These are phyloP conservation scores for Gandaritis pyraliata DNA, from an alignment of 2,888 invertebrate species.

Conservation along the genomic window DNA sequence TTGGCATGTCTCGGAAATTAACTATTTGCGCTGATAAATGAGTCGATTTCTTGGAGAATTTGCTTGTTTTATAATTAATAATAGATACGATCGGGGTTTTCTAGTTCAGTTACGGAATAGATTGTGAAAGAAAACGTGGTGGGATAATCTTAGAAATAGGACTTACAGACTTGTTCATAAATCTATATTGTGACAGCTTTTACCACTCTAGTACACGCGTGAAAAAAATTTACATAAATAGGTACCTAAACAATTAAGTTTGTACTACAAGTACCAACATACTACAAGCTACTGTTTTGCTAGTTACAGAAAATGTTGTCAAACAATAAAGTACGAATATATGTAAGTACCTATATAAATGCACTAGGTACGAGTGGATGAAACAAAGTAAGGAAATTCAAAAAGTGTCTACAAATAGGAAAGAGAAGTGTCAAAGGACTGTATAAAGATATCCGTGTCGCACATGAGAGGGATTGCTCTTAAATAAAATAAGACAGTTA, in stretches of 20 bases:
- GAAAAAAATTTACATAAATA: too few relatives aligned
- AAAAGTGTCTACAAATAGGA: constrained; percentile 29
- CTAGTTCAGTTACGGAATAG: neutral
- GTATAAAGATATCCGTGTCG: constrained; percentile 67
- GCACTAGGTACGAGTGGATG: neutral
- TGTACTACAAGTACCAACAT: too few relatives aligned
- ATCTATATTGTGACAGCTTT: neutral
- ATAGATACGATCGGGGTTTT: constrained; percentile 5
- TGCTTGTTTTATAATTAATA: constrained; percentile 25
- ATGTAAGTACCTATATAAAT: too few relatives aligned
- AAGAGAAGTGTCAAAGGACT: constrained; percentile 47
- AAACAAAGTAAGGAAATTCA: constrained; percentile 2
- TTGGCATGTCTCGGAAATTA: constrained; percentile 39
- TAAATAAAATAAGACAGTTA: constrained; percentile 76
- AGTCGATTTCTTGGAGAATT: constrained; percentile 15
- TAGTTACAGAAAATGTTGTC: neutral
- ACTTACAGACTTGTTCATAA: too few relatives aligned
- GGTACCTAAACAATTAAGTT: too few relatives aligned
- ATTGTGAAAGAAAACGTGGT: neutral
- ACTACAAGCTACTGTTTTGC: too few relatives aligned
- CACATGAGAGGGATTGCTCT: constrained; percentile 60
- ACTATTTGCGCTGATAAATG: constrained; percentile 36
- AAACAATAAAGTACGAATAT: too few relatives aligned
- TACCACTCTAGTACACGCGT: neutral
- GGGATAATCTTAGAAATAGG: too few relatives aligned